Conservation (phyloP, 2,888 invertebrate species). For the Laspeyria flexula region DNA sequence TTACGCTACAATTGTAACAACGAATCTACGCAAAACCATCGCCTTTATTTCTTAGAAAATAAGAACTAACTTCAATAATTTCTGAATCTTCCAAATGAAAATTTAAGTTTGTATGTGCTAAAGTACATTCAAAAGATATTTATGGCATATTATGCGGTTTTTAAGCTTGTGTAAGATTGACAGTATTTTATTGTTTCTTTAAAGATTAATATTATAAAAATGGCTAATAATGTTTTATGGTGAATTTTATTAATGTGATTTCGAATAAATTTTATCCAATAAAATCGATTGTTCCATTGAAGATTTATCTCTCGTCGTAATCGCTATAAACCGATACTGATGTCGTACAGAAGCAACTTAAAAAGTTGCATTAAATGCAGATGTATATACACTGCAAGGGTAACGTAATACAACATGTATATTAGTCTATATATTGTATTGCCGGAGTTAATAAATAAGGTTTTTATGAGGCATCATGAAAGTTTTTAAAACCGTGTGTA, state of each 20-base stretch:
- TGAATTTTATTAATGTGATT: not conserved
- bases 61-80: not conserved
- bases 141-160: conserved; percentile 5
- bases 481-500: too few species aligned
- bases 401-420: too few species aligned
- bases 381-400: too few species aligned
- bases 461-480: too few species aligned
- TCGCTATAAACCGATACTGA: too few species aligned
- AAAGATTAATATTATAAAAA: not conserved
- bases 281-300: too few species aligned
- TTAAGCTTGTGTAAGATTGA: conserved; percentile 8
- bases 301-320: too few species aligned
- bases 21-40: not conserved
- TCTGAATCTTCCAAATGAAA: not conserved
- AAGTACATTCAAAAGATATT: conserved; percentile 15
- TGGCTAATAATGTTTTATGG: not conserved
- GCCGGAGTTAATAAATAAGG: too few species aligned
- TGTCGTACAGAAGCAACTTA: too few species aligned
- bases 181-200: conserved; percentile 10
- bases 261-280: not conserved
- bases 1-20: not conserved
- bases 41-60: not conserved
- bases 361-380: too few species aligned
- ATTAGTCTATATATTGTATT: too few species aligned
- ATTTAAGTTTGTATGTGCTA: conserved; percentile 13